Conservation (phyloP, 2,888 invertebrate genomes). For the Eucriotettix oculatus region DNA sequence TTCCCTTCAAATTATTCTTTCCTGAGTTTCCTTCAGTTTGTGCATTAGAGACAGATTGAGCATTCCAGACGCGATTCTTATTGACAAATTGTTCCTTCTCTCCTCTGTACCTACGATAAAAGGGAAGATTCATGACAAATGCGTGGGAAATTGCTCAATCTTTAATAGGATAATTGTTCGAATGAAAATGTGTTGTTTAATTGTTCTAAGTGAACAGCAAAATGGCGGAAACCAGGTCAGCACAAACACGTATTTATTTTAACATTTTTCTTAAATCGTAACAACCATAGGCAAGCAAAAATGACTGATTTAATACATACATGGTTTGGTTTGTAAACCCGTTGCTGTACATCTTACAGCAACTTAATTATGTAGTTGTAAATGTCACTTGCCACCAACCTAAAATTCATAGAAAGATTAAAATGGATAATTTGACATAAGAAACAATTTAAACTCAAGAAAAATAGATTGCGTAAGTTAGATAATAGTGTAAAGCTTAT, state of each 20-base stretch:
- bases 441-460: not conserved
- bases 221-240: constrained; percentile 10
- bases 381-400: constrained; percentile 11
- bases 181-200: not conserved
- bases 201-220: not conserved
- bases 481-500: too few species aligned
- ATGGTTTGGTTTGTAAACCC: constrained; percentile 27
- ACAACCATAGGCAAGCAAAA: not conserved
- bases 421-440: not conserved
- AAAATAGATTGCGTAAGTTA: not conserved
- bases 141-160: not conserved
- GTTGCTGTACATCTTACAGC: constrained; percentile 31
- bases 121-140: not conserved
- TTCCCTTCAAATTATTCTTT: constrained; percentile 15
- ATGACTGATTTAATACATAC: constrained; percentile 18
- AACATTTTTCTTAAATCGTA: not conserved
- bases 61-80: constrained; percentile 10
- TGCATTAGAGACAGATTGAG: constrained; percentile 4
- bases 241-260: not conserved
- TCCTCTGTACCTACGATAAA: constrained; percentile 8
- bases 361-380: not conserved
- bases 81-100: constrained; percentile 7
- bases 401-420: constrained; percentile 11
- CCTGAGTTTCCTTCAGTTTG: constrained; percentile 10
- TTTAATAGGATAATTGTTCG: not conserved